A percentile compares a stretch with the other conserved stretches of the same genome.
Conservation (phyloP, 1,140 invertebrate genomes). For the Lordiphosa collinella region DNA sequence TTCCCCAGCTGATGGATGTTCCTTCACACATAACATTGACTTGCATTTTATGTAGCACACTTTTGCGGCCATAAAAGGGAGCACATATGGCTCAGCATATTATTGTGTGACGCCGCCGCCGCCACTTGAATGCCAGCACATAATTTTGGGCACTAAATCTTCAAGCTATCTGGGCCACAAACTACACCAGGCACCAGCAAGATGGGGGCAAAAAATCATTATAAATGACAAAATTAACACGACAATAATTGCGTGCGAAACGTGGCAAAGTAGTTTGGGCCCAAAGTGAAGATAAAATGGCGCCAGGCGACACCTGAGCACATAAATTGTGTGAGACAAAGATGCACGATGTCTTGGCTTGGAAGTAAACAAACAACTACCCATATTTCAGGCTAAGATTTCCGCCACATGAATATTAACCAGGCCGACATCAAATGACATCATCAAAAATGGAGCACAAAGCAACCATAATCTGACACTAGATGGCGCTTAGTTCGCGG, state of each 20-base stretch:
- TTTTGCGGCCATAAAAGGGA: neutral
- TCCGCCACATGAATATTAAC: conserved; percentile 62
- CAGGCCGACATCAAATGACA: conserved; percentile 67
- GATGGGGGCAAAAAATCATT: conserved; percentile 41
- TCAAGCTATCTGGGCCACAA: conserved; percentile 16
- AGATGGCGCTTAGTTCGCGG: conserved; percentile 63
- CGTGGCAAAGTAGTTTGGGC: conserved; percentile 19
- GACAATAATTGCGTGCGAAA: conserved; percentile 58
- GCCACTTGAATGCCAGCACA: conserved; percentile 41
- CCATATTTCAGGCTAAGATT: conserved; percentile 37
- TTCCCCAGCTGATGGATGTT: conserved; percentile 15
- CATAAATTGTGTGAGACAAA: conserved; percentile 63
- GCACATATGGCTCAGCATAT: neutral
- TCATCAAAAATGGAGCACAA: conserved; percentile 73
- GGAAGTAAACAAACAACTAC: conserved; percentile 9
- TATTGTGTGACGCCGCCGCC: conserved; percentile 11
- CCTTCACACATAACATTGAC: conserved; percentile 28
- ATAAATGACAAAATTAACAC: conserved; percentile 75
- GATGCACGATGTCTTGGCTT: too few relatives aligned
- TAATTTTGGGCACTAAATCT: conserved; percentile 69
- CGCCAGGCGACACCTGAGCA: conserved; percentile 30
- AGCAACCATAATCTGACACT: conserved; percentile 74
- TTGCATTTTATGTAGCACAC: conserved; percentile 58
- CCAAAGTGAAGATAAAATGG: neutral
- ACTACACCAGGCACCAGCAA: neutral